These are phyloP conservation scores for Conus betulinus DNA, from an alignment of 1,140 invertebrate species.

Conservation along the genomic window DNA sequence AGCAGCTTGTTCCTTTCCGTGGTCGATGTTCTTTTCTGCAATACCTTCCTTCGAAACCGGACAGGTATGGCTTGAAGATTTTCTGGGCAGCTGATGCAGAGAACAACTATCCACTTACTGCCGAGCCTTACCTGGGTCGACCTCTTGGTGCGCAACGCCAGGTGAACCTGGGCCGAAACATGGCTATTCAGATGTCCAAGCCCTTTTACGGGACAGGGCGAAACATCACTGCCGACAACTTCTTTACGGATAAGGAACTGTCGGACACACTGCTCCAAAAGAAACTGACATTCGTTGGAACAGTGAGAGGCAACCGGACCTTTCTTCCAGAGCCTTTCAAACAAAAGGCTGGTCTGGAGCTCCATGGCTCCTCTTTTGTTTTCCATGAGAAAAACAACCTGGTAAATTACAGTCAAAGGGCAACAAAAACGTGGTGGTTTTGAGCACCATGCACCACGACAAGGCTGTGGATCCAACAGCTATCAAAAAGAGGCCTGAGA, in stretches of 20 bases:
- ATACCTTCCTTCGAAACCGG: conserved; percentile 76
- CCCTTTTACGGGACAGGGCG: conserved; percentile 36
- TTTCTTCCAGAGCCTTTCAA: conserved; percentile 36
- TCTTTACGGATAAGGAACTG: conserved; percentile 33
- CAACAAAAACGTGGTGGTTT: conserved; percentile 67
- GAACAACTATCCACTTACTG: conserved; percentile 39
- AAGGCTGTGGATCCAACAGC: conserved; percentile 23
- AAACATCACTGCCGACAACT: conserved; percentile 47
- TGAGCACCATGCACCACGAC: conserved; percentile 68
- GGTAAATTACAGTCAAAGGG: conserved; percentile 64
- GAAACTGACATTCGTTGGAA: conserved; percentile 31
- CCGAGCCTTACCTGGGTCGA: conserved; percentile 40
- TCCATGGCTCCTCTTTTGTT: conserved; percentile 28
- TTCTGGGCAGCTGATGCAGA: conserved; percentile 45
- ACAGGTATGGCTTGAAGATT: conserved; percentile 77
- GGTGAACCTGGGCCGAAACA: conserved; percentile 16
- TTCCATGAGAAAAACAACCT: conserved; percentile 58
- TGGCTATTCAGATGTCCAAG: conserved; percentile 26
- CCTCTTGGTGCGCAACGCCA: conserved; percentile 2
- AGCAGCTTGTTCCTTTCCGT: conserved; percentile 63
- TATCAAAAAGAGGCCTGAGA: conserved; percentile 70
- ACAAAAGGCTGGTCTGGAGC: not conserved
- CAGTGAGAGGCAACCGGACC: conserved; percentile 5
- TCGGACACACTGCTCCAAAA: conserved; percentile 15
- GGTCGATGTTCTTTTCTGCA: conserved; percentile 61